Evolutionary conservation across 2,888 invertebrate genomes (phyloP).

Genomic region (Ectemnius cavifrons): DNA sequence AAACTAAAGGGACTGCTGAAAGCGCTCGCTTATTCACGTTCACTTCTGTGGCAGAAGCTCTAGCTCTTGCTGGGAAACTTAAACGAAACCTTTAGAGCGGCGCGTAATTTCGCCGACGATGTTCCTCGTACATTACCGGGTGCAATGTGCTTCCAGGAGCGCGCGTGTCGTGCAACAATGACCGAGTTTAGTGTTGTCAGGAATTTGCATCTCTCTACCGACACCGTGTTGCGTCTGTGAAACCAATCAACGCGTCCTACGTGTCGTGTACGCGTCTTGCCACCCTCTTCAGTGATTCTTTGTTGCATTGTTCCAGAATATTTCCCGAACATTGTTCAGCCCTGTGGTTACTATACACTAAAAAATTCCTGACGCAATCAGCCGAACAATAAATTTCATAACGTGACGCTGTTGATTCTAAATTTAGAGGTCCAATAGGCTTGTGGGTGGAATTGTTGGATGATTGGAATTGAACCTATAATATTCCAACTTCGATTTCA

Average conservation of each 20-base stretch:
- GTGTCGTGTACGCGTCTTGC: slow-evolving; percentile 29
- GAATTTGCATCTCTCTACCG: slow-evolving; percentile 63
- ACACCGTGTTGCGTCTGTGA: slow-evolving; percentile 29
- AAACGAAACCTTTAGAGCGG: slow-evolving; percentile 63
- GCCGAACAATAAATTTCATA: too few relatives aligned
- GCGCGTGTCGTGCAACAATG: slow-evolving; percentile 35
- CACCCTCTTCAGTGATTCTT: slow-evolving; percentile 38
- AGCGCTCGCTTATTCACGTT: slow-evolving; percentile 25
- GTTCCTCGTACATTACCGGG: slow-evolving; percentile 32
- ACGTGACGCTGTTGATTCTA: too few relatives aligned
- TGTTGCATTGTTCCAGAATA: slow-evolving; percentile 33
- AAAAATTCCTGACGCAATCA: too few relatives aligned
- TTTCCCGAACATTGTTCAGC: background rate
- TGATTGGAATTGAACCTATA: background rate
- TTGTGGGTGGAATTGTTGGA: too few relatives aligned
- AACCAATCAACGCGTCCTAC: too few relatives aligned
- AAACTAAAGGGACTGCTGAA: slow-evolving; percentile 13
- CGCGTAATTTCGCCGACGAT: slow-evolving; percentile 56
- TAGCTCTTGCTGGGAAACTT: slow-evolving; percentile 64
- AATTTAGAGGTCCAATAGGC: too few relatives aligned
- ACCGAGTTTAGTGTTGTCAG: slow-evolving; percentile 53
- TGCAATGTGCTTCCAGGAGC: slow-evolving; percentile 24
- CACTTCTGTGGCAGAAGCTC: slow-evolving; percentile 17
- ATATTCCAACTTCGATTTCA: background rate
- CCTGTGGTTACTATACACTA: too few relatives aligned